Base-by-base conservation (phyloP, 2,797 vertebrate genomes). In the Brachymystax lenok region DNA sequence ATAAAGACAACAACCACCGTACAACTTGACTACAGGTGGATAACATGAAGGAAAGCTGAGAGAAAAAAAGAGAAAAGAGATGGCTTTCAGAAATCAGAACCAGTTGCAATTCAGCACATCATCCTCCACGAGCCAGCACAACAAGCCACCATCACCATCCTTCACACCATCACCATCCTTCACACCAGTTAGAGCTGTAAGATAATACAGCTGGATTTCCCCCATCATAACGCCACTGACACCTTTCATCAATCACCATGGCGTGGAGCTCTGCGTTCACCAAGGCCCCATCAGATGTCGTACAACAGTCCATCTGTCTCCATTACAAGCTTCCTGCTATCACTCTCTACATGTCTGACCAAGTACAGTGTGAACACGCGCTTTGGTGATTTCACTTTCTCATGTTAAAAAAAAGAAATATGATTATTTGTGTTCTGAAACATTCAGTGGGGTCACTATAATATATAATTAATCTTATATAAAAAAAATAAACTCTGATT, bases 1-100 rank as follows among this genome's bases (percentile, higher is more conserved):
- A 24, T 50, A 27, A 13, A 35, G 27, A 21, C 74, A 80, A 74
- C 69, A 82, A 74, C n/a, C n/a, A 24, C 17, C 16, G 3, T 16
- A 70, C 6, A n/a, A 69, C 77, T 2, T 21, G 14, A 19, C 14
- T 19, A 19, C 52, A 40, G 67, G 5, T 21, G 30, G 67, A 2
- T 19, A 3, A 40, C 6, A 5, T 0, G 21, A n/a, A 63, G 59
- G 59, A 13, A 24, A 24, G 19, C 21, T 10, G 12, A 63, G 14
- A 17, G 14, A 67, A 12, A 17, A 59, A 10, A 46, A 40, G 40
- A 40, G 35, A 40, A 40, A 40, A 40, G 35, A 35, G 35, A 35
- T 7, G 40, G 40, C 52, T 17, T 33, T 17, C 30, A 35, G 19
- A 14, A 46, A 46, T 46, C 1, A 0, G 7, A 35, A 69, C 6